Base-by-base conservation (phyloP, 37 sponge, comb jelly and placozoan species). In the Halisarca cf. caerulea region DNA sequence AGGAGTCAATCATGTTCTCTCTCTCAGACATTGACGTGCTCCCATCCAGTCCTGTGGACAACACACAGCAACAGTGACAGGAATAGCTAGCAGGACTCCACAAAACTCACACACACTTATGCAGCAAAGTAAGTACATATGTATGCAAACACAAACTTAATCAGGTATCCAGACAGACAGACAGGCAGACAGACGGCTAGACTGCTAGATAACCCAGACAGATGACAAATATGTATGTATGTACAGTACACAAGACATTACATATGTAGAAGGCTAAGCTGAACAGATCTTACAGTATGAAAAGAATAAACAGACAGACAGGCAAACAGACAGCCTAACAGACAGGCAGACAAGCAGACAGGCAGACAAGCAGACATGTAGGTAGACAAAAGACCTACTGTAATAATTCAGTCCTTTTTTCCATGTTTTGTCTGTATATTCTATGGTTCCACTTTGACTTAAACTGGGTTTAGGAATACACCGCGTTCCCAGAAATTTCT, bases 11-110 rank as follows among this genome's bases (percentile, higher is more conserved):
- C 64, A 96, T 80, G 0, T 71, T 51, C 27, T 92, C 93, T 44
- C 96, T 62, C 38, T 96, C 96, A 2, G 64, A 20, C 27, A 86
- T 86, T 15, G 64, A 33, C 1, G 91, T 93, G 74, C 95, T 86
- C 2, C 96, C 96, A 82, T 96, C 96, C 58, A 96, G 43, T 28
- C 96, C 96, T 96, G 54, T n/a, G n/a, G n/a, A n/a, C n/a, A n/a
- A n/a, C n/a, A n/a, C n/a, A n/a, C n/a, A n/a, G n/a, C n/a, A n/a
- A n/a, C n/a, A n/a, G n/a, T n/a, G n/a, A n/a, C n/a, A n/a, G n/a
- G n/a, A n/a, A n/a, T n/a, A n/a, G n/a, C n/a, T n/a, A n/a, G n/a
- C n/a, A n/a, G n/a, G n/a, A n/a, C n/a, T n/a, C n/a, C n/a, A n/a
- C n/a, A n/a, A n/a, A n/a, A n/a, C n/a, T n/a, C n/a, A n/a, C n/a